Percentiles rank a stretch among this genome's conserved stretches.
Evolutionary conservation across 1,140 invertebrate genomes (phyloP).

Genomic region (Monochamus saltuarius): DNA sequence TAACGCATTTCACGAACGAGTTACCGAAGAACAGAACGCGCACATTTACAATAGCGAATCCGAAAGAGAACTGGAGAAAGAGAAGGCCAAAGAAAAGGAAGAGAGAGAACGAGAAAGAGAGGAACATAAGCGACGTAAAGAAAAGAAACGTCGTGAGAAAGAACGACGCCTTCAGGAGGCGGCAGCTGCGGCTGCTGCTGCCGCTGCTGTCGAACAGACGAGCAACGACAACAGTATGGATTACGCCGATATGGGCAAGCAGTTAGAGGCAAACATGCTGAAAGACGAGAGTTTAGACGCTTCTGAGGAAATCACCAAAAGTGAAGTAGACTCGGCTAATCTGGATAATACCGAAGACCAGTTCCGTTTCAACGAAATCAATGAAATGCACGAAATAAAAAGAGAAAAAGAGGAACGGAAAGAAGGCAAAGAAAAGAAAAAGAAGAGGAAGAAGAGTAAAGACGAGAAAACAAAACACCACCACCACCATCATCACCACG

Average conservation of each 20-base stretch:
- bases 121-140: conserved; percentile 60
- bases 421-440: conserved; percentile 75
- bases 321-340: conserved; percentile 26
- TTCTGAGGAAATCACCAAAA: conserved; percentile 48
- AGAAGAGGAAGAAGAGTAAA: conserved; percentile 79
- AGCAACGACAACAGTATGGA: conserved; percentile 79
- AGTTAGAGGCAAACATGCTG: conserved; percentile 75
- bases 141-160: conserved; percentile 70
- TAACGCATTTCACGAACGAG: conserved; percentile 12
- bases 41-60: conserved; percentile 35
- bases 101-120: conserved; percentile 53
- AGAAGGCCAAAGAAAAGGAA: conserved; percentile 43
- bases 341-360: conserved; percentile 51
- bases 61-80: conserved; percentile 36
- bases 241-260: conserved; percentile 74
- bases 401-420: conserved; percentile 51
- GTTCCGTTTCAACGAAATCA: conserved; percentile 61
- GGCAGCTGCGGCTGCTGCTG: conserved; percentile 44
- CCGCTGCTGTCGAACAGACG: conserved; percentile 45
- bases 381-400: conserved; percentile 45
- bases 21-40: conserved; percentile 30
- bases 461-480: conserved; percentile 72
- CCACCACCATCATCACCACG: conserved; percentile 58
- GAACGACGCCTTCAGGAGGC: conserved; percentile 47
- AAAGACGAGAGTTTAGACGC: conserved; percentile 54